Conservation (phyloP, 1,140 invertebrate species). For the Drosophila lacteicornis region DNA sequence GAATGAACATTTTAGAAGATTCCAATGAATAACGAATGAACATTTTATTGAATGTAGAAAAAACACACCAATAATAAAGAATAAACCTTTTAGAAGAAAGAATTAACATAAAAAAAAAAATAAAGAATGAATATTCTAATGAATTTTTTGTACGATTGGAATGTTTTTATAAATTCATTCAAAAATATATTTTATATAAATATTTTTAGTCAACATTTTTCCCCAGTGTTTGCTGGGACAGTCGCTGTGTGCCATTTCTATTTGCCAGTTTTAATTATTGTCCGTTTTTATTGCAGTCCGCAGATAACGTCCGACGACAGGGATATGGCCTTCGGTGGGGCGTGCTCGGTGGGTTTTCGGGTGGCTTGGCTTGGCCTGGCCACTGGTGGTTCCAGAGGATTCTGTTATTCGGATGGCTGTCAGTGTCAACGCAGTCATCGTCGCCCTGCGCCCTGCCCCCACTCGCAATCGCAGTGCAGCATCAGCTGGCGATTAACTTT, state of each 20-base stretch:
- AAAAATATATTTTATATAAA: too few species aligned
- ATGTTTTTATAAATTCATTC: too few species aligned
- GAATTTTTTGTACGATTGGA: too few species aligned
- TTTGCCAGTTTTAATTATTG: conserved; percentile 79
- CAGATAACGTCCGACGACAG: conserved; percentile 64
- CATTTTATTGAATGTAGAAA: background rate
- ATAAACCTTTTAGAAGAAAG: too few species aligned
- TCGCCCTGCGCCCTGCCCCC: conserved; percentile 12
- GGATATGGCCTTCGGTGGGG: conserved; percentile 48
- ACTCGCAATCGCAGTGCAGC: conserved; percentile 55
- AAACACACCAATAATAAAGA: background rate
- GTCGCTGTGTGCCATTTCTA: conserved; percentile 35
- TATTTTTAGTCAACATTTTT: too few species aligned
- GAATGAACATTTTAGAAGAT: too few species aligned
- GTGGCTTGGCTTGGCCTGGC: background rate
- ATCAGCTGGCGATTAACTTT: conserved; percentile 78
- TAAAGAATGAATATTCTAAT: too few species aligned
- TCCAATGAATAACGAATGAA: too few species aligned
- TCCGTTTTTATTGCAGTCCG: conserved; percentile 76
- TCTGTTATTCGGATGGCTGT: conserved; percentile 26
- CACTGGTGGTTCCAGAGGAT: background rate
- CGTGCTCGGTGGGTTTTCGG: conserved; percentile 6
- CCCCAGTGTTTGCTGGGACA: background rate
- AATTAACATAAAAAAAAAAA: too few species aligned
- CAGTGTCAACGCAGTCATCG: conserved; percentile 71